Evolutionary conservation across 2,113 vertebrate species (phyloP).

Genomic region (Carassius carassius): DNA sequence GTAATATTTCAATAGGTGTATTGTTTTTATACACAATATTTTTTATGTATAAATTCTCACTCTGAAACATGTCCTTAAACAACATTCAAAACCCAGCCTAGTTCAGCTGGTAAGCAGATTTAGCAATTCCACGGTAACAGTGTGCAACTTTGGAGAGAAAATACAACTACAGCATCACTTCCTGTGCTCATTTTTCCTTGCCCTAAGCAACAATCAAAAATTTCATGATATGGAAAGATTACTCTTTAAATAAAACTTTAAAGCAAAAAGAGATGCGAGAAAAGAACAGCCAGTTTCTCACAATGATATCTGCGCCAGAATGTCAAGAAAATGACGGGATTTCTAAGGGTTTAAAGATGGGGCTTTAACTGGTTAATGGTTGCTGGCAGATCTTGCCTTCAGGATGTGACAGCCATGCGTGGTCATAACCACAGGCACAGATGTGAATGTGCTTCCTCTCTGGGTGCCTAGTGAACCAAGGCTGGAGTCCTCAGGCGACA

Average conservation of each 20-base stretch:
- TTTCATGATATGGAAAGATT: neutral
- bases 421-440: slow-evolving; percentile 51
- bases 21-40: too few relatives aligned
- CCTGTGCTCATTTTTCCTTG: neutral
- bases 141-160: neutral
- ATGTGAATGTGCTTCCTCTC: slow-evolving; percentile 53
- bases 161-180: neutral
- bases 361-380: slow-evolving; percentile 31
- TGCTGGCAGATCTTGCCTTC: slow-evolving; percentile 36
- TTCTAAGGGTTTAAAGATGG: neutral
- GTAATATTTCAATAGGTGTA: neutral
- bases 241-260: neutral
- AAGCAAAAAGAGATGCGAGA: neutral
- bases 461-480: slow-evolving; percentile 47
- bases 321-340: neutral
- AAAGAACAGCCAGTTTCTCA: neutral
- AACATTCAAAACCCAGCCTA: neutral
- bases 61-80: neutral
- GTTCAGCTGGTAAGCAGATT: neutral
- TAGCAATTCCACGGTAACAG: neutral
- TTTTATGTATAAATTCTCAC: too few relatives aligned
- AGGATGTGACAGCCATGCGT: slow-evolving; percentile 46
- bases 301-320: neutral
- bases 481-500: slow-evolving; percentile 10
- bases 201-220: neutral